Evolutionary conservation across 2,888 invertebrate species (phyloP), one percentile per base, ranked within the genome.

Genomic region (Entomobrya multifasciata): DNA sequence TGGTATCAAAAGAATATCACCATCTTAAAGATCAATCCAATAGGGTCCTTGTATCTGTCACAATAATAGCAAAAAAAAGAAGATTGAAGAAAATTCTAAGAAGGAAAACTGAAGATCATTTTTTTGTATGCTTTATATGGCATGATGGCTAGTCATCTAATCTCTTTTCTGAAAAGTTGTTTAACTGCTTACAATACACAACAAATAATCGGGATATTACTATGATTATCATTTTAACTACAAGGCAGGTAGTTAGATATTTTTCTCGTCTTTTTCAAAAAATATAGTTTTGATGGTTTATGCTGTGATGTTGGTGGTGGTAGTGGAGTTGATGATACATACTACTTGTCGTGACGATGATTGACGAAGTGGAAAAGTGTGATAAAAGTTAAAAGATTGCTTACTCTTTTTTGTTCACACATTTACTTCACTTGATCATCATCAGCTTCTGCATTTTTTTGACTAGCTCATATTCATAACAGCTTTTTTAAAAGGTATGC

Each of bases 341-440:
- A 60, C 1, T 47, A 70, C 41, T 70, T n/a, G 83, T 83, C 83
- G 83, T 83, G 83, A 83, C 76, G 55, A 25, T 60, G 65, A 79
- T 36, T 80, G 80, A 83, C 76, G 47, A 49, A 65, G 65, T 76
- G 67, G 55, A 72, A 82, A 82, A 82, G 74, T 74, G 82, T 62
- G 81, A 52, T 81, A 74, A 74, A 72, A 25, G n/a, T n/a, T n/a
- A 25, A 15, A 60, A 17, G 30, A 74, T 62, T 74, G 36, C 57
- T 41, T 41, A 57, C 60, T 80, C 47, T 41, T 20, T 82, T 82
- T 22, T 60, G n/a, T 76, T 36, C 15, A 44, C 25, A 57, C 8
- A 57, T 57, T 20, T 20, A 49, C 57, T 5, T 65, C 36, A 13
- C 41, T n/a, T n/a, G 10, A 36, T 62, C 30, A 62, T 62, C 27